phyloP scores from a whole-genome alignment of 2,113 vertebrate genomes.

The Lophotis ruficrista region DNA sequence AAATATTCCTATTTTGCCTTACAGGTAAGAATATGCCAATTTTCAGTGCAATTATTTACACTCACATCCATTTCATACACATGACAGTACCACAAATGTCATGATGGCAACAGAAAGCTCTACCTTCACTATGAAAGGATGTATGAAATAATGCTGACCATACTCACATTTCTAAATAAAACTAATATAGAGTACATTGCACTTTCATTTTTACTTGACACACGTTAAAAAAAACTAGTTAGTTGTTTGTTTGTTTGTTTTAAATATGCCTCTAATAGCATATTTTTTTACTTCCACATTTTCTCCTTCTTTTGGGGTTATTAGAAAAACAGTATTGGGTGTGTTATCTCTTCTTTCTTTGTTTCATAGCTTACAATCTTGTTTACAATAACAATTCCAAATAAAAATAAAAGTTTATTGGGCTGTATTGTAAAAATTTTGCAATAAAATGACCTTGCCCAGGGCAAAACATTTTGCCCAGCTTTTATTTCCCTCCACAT shows the following conservation, averaged over 20 bases:
- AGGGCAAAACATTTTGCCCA: neutral
- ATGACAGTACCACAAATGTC: neutral
- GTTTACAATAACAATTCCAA: neutral
- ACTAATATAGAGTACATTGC: neutral
- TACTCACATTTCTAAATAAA: neutral
- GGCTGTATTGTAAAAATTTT: neutral
- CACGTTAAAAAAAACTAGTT: neutral
- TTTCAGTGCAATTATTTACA: neutral
- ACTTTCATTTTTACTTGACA: neutral
- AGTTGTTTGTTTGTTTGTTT: neutral
- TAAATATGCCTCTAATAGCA: neutral
- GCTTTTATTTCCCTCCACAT: neutral
- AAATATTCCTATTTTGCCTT: neutral
- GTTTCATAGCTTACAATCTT: neutral
- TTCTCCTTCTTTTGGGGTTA: neutral
- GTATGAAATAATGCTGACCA: neutral
- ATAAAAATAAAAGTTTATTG: constrained; percentile 32
- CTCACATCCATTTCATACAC: neutral
- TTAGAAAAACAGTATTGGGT: neutral
- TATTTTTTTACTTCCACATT: neutral
- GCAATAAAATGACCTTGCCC: neutral
- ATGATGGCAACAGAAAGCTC: neutral
- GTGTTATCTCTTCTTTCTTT: neutral
- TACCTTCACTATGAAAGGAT: neutral
- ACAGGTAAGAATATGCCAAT: neutral